Evolutionary conservation across 2,888 invertebrate genomes (phyloP).

Genomic region (Ferdinandea cuprea): DNA sequence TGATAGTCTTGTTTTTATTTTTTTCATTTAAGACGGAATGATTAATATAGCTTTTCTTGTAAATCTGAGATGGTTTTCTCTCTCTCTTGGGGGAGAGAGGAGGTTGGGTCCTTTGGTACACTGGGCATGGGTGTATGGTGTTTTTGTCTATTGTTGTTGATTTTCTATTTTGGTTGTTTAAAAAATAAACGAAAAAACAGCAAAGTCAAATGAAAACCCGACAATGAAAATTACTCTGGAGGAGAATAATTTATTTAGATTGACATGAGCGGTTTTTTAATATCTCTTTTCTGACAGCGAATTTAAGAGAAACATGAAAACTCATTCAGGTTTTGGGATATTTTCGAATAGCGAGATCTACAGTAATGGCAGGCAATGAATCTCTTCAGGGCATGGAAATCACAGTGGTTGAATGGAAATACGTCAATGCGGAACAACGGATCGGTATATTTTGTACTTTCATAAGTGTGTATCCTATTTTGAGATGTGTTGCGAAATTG

Average conservation of each 20-base stretch:
- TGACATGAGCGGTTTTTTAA: conserved; percentile 18
- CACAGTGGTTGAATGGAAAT: no score
- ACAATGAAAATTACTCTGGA: conserved; percentile 5
- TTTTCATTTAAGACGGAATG: conserved; percentile 16
- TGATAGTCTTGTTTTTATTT: neutral
- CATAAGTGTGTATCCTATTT: no score
- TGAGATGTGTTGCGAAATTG: no score
- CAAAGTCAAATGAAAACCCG: no score
- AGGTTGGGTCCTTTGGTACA: neutral
- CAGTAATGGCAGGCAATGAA: no score
- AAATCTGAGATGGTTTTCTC: conserved; percentile 6
- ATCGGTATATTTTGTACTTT: no score
- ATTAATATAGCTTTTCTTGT: conserved; percentile 33
- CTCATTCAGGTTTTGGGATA: neutral
- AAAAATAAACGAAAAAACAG: neutral
- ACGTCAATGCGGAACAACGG: no score
- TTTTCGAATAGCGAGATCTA: no score
- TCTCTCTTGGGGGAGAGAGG: neutral
- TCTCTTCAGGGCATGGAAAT: no score
- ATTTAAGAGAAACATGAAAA: neutral
- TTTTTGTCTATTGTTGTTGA: conserved; percentile 38
- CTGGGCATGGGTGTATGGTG: neutral
- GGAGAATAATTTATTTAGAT: conserved; percentile 21
- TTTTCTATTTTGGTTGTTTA: conserved; percentile 44
- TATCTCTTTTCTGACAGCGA: conserved; percentile 9